Evolutionary conservation across 2,888 invertebrate species (phyloP).

Genomic region (Oscheius onirici): DNA sequence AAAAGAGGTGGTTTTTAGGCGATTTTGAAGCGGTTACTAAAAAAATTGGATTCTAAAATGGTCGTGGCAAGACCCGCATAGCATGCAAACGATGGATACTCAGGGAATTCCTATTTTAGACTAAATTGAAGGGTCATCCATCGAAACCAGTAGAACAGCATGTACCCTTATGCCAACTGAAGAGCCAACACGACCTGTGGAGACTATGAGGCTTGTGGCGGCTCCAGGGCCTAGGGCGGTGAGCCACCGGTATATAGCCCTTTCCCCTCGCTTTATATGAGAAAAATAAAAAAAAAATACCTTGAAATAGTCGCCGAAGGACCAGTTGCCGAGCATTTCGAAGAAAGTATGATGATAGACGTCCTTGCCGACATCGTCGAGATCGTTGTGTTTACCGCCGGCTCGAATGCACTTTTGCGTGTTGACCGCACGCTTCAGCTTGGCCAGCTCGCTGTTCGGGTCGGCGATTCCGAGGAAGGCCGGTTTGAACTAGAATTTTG

Average conservation of each 20-base stretch:
- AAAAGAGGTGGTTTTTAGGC: slow-evolving; percentile 18
- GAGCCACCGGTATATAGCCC: too few species aligned
- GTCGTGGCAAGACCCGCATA: too few species aligned
- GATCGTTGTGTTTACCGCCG: slow-evolving; percentile 98
- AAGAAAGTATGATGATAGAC: slow-evolving; percentile 99
- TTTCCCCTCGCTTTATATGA: too few species aligned
- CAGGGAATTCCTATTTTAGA: too few species aligned
- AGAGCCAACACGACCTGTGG: too few species aligned
- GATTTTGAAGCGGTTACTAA: background rate
- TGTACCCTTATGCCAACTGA: too few species aligned
- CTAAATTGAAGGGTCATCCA: too few species aligned
- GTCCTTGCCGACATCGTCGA: slow-evolving; percentile 99
- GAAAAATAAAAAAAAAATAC: slow-evolving; percentile 71
- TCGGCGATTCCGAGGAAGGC: slow-evolving; percentile 95
- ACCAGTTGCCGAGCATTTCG: slow-evolving; percentile 99
- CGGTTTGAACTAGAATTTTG: slow-evolving; percentile 84
- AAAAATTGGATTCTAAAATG: background rate
- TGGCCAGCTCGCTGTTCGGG: slow-evolving; percentile 93
- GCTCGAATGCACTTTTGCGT: slow-evolving; percentile 98
- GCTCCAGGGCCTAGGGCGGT: too few species aligned
- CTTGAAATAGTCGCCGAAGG: slow-evolving; percentile 99
- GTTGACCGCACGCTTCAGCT: slow-evolving; percentile 85
- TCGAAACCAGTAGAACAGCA: too few species aligned
- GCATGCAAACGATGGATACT: too few species aligned
- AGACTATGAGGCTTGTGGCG: too few species aligned